These are phyloP conservation scores for Belgica antarctica DNA, from an alignment of 2,888 invertebrate genomes.

Conservation along the genomic window DNA sequence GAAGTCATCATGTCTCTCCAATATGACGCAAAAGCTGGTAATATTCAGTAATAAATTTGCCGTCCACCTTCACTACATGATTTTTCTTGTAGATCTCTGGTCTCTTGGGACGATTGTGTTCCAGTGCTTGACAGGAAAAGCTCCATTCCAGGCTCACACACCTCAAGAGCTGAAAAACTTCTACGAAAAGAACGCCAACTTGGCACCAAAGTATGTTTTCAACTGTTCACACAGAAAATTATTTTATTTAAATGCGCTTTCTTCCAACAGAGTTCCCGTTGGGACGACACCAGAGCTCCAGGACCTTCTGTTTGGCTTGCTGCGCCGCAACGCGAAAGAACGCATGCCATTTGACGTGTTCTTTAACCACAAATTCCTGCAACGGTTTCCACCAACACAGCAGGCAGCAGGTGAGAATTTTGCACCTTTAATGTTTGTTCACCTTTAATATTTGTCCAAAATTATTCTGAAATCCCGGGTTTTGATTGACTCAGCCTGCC, in stretches of 20 bases:
- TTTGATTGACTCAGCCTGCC: not conserved
- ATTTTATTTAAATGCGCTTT: slow-evolving; percentile 44
- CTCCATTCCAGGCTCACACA: slow-evolving; percentile 96
- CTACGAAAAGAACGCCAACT: slow-evolving; percentile 91
- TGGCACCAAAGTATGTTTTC: slow-evolving; percentile 72
- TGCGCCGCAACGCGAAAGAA: slow-evolving; percentile 90
- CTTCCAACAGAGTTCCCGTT: slow-evolving; percentile 73
- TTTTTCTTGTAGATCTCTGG: slow-evolving; percentile 70
- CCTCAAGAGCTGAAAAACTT: slow-evolving; percentile 95
- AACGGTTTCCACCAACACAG: slow-evolving; percentile 60
- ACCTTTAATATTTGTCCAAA: not conserved
- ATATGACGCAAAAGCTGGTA: slow-evolving; percentile 94
- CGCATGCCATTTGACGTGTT: slow-evolving; percentile 95
- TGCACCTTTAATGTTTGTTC: not conserved
- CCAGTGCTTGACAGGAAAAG: slow-evolving; percentile 97
- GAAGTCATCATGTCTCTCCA: slow-evolving; percentile 99
- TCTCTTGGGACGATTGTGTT: slow-evolving; percentile 98
- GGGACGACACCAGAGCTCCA: slow-evolving; percentile 89
- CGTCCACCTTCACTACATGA: not conserved
- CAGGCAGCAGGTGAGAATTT: slow-evolving; percentile 47
- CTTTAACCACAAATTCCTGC: slow-evolving; percentile 89
- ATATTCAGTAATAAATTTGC: not conserved
- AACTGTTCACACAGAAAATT: slow-evolving; percentile 21
- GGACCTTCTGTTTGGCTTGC: slow-evolving; percentile 78
- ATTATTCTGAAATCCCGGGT: not conserved